Percentiles rank a stretch among this genome's conserved stretches.
Evolutionary conservation across 2,113 vertebrate species (phyloP).

Genomic region (Tragelaphus strepsiceros): DNA sequence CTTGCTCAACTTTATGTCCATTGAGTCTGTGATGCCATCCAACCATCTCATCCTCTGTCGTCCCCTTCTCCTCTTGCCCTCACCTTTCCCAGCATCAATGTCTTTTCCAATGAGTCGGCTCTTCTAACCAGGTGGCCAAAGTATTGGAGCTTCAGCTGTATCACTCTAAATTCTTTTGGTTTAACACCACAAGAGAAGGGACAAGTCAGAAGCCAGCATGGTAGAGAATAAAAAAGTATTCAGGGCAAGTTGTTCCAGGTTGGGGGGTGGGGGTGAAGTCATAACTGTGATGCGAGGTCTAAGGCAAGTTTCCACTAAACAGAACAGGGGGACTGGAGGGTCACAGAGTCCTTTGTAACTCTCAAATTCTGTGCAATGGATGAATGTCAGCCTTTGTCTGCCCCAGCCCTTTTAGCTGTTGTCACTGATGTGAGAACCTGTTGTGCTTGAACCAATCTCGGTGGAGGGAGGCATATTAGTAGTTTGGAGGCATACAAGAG

Average conservation of each 20-base stretch:
- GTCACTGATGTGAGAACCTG: background rate
- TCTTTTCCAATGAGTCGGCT: background rate
- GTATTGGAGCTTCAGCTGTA: background rate
- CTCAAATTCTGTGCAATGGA: background rate
- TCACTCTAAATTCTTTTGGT: background rate
- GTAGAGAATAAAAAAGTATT: background rate
- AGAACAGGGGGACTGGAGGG: background rate
- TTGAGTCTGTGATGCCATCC: background rate
- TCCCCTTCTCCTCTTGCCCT: background rate
- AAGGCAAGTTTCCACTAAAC: background rate
- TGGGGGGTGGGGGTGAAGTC: background rate
- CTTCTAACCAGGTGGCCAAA: background rate
- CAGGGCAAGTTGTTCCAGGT: background rate
- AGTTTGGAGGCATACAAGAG: background rate
- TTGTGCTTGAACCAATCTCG: background rate
- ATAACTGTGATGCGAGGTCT: background rate
- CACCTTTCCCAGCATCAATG: background rate
- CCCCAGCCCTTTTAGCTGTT: background rate
- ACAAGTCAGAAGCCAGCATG: background rate
- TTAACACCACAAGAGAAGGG: background rate
- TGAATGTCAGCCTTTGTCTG: background rate
- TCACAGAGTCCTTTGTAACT: background rate
- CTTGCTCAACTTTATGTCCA: background rate
- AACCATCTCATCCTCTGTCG: background rate
- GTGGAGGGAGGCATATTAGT: background rate